Conservation (phyloP, 2,797 vertebrate species). For the Characodon lateralis region DNA sequence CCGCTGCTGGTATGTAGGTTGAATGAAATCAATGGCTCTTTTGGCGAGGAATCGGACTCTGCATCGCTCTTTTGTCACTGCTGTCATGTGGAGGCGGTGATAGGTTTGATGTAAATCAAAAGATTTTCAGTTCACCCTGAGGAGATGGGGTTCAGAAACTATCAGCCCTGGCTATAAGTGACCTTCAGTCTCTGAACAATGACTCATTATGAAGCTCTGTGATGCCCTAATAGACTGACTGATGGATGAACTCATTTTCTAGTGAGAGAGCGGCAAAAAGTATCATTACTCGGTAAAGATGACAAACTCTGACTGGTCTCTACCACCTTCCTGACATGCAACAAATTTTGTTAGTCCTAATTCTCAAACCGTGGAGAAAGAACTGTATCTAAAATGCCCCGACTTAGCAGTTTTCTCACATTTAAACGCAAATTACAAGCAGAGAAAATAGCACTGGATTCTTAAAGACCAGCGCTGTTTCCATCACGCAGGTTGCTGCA, state of each 20-base stretch:
- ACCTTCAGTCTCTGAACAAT: conserved; percentile 77
- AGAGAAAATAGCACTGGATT: too few species aligned
- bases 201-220: conserved; percentile 74
- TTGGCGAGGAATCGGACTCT: conserved; percentile 68
- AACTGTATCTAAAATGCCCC: too few species aligned
- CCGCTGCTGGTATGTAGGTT: conserved; percentile 66
- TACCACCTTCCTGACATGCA: conserved; percentile 16
- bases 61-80: conserved; percentile 73
- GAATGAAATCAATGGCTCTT: conserved; percentile 75
- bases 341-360: conserved; percentile 3
- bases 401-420: too few species aligned
- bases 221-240: conserved; percentile 79
- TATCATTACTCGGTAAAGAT: conserved; percentile 19
- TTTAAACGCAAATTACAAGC: too few species aligned
- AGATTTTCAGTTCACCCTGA: conserved; percentile 65
- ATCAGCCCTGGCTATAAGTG: conserved; percentile 78
- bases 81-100: conserved; percentile 53
- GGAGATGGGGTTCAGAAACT: conserved; percentile 68
- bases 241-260: conserved; percentile 68
- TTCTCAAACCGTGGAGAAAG: too few species aligned
- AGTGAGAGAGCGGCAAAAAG: conserved; percentile 32
- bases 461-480: too few species aligned
- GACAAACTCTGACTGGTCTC: conserved; percentile 20
- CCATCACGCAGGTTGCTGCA: too few species aligned
- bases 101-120: conserved; percentile 78